Evolutionary conservation across 2,888 invertebrate species (phyloP).

Genomic region (Trimorus sp.): DNA sequence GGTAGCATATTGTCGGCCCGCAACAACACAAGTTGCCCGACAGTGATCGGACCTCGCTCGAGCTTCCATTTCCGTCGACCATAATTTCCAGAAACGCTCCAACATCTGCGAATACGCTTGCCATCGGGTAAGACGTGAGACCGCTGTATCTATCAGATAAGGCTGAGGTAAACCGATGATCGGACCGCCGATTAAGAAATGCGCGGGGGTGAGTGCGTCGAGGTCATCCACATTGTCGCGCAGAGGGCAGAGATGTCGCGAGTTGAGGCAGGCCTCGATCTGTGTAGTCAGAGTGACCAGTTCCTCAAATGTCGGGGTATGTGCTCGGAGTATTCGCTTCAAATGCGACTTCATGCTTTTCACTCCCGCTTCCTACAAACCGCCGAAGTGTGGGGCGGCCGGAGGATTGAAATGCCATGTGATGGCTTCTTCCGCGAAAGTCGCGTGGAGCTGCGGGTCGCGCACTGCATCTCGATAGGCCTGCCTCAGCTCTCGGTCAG

Average conservation of each 20-base stretch:
- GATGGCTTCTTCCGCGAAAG: not conserved
- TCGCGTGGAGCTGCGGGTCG: not conserved
- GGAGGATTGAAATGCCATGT: constrained; percentile 7
- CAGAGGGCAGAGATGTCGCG: not conserved
- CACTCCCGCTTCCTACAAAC: constrained; percentile 15
- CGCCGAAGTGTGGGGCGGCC: constrained; percentile 17
- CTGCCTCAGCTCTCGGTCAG: constrained; percentile 3
- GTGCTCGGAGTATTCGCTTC: not conserved
- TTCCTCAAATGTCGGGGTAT: constrained; percentile 21
- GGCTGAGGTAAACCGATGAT: not conserved
- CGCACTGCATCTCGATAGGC: not conserved
- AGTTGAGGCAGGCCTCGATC: constrained; percentile 21
- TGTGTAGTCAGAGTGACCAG: not conserved
- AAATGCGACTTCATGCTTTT: constrained; percentile 13
- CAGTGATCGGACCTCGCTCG: not conserved
- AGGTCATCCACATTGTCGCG: not conserved
- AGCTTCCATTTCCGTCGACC: constrained; percentile 6
- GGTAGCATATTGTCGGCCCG: constrained; percentile 2
- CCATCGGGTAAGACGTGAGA: constrained; percentile 9
- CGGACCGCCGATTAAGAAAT: not conserved
- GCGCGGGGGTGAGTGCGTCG: not conserved
- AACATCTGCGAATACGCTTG: not conserved
- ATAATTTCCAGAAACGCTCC: constrained; percentile 6
- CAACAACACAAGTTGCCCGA: constrained; percentile 18
- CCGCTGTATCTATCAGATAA: not conserved